Evolutionary conservation across 2,797 vertebrate species (phyloP).

Genomic region (Etheostoma nigrum): DNA sequence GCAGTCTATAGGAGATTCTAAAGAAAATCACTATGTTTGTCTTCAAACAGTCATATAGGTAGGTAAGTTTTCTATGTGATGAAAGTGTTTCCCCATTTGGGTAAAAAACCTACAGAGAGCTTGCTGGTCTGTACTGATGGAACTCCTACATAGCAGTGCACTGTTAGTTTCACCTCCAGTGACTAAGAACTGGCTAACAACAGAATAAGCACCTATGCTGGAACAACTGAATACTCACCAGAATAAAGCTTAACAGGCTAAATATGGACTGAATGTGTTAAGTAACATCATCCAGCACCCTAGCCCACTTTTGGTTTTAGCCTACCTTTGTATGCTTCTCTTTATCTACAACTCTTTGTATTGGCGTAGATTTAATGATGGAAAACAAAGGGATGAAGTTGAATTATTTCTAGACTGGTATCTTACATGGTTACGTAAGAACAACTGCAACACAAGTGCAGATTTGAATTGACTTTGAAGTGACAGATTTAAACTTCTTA

Average conservation of each 20-base stretch:
- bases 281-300: not conserved
- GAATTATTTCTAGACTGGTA: slow-evolving; percentile 36
- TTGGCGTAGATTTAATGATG: not conserved
- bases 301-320: slow-evolving; percentile 21
- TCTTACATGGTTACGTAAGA: slow-evolving; percentile 7
- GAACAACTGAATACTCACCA: slow-evolving; percentile 17
- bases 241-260: slow-evolving; percentile 10
- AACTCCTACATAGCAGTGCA: slow-evolving; percentile 67
- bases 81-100: slow-evolving; percentile 13
- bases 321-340: slow-evolving; percentile 8
- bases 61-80: slow-evolving; percentile 5
- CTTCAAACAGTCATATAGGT: slow-evolving; percentile 7
- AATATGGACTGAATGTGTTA: slow-evolving; percentile 16
- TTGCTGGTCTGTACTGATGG: slow-evolving; percentile 55
- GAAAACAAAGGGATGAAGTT: slow-evolving; percentile 9
- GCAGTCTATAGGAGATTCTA: not conserved
- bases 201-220: slow-evolving; percentile 27
- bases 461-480: slow-evolving; percentile 23
- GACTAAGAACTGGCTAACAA: slow-evolving; percentile 63
- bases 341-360: slow-evolving; percentile 20
- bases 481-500: slow-evolving; percentile 13
- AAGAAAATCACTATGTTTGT: slow-evolving; percentile 15
- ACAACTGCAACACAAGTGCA: not conserved
- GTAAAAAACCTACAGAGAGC: slow-evolving; percentile 31
- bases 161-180: slow-evolving; percentile 60